Evolutionary conservation across 2,113 vertebrate species (phyloP).

Genomic region (Sisor rabdophorus): DNA sequence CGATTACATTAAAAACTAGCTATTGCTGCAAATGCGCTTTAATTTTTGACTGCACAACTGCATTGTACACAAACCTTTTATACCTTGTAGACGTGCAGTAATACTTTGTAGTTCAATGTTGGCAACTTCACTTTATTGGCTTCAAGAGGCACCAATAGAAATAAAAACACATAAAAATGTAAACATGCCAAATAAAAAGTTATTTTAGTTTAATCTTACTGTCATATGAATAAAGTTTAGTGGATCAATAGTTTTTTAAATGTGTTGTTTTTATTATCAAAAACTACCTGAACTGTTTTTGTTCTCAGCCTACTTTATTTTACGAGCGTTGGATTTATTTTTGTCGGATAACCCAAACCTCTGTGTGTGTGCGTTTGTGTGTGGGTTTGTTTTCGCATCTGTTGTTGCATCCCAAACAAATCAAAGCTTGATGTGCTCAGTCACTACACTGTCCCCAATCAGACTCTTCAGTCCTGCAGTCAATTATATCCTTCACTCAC

Average conservation of each 20-base stretch:
- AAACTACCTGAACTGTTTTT: neutral
- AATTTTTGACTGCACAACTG: too few relatives aligned
- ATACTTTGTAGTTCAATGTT: too few relatives aligned
- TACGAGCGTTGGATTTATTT: slow-evolving; percentile 9
- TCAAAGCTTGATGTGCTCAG: slow-evolving; percentile 38
- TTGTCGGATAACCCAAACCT: too few relatives aligned
- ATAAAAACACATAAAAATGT: too few relatives aligned
- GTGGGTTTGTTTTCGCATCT: slow-evolving; percentile 10
- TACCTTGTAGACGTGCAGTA: too few relatives aligned
- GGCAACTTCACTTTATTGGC: too few relatives aligned
- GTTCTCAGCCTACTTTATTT: slow-evolving; percentile 11
- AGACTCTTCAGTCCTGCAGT: slow-evolving; percentile 38
- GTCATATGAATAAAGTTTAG: neutral
- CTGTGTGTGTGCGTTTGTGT: neutral
- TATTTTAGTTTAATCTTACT: neutral
- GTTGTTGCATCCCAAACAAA: slow-evolving; percentile 40
- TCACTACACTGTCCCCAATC: slow-evolving; percentile 36
- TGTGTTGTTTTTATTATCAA: neutral
- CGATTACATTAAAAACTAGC: too few relatives aligned
- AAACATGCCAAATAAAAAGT: too few relatives aligned
- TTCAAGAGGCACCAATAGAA: too few relatives aligned
- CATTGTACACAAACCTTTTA: too few relatives aligned
- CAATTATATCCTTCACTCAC: slow-evolving; percentile 42
- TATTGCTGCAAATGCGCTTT: too few relatives aligned
- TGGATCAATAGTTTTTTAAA: neutral